phyloP scores from a whole-genome alignment of 37 sponge, comb jelly and placozoan genomes.

The Haliclona indistincta region DNA sequence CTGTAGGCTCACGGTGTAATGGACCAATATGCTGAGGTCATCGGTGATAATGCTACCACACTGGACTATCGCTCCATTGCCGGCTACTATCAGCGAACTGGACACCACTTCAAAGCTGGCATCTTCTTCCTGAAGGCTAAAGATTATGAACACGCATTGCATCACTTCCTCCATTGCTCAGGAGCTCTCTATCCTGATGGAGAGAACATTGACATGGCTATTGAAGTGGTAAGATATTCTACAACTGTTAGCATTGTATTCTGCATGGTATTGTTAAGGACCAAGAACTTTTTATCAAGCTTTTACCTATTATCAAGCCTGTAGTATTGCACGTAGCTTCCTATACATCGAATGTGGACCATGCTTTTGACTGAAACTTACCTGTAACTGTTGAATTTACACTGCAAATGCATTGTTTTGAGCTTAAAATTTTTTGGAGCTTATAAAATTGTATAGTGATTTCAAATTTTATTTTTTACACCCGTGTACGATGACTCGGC shows the following conservation, averaged over 20 bases:
- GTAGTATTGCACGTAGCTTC: too few species aligned
- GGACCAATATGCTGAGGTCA: constrained; percentile 88
- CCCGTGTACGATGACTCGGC: background rate
- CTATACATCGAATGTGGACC: background rate
- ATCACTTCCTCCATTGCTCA: constrained; percentile 41
- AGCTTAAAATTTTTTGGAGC: too few species aligned
- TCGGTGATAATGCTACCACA: constrained; percentile 77
- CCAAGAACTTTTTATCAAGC: too few species aligned
- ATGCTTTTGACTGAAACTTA: background rate
- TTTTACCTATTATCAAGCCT: too few species aligned
- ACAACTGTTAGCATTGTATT: too few species aligned
- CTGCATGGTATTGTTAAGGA: too few species aligned
- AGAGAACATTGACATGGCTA: constrained; percentile 89
- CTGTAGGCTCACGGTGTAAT: constrained; percentile 72
- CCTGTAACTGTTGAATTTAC: too few species aligned
- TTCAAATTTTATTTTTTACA: too few species aligned
- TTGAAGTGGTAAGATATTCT: constrained; percentile 54
- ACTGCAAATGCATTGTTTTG: too few species aligned
- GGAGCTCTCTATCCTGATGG: constrained; percentile 47
- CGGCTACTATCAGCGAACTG: constrained; percentile 62
- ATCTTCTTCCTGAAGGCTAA: constrained; percentile 78
- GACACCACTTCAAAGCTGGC: constrained; percentile 77
- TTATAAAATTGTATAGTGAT: too few species aligned
- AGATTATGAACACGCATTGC: constrained; percentile 57
- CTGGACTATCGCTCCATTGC: constrained; percentile 88